These are phyloP conservation scores for Orthonevra nobilis DNA, from an alignment of 2,888 invertebrate genomes.

Conservation along the genomic window DNA sequence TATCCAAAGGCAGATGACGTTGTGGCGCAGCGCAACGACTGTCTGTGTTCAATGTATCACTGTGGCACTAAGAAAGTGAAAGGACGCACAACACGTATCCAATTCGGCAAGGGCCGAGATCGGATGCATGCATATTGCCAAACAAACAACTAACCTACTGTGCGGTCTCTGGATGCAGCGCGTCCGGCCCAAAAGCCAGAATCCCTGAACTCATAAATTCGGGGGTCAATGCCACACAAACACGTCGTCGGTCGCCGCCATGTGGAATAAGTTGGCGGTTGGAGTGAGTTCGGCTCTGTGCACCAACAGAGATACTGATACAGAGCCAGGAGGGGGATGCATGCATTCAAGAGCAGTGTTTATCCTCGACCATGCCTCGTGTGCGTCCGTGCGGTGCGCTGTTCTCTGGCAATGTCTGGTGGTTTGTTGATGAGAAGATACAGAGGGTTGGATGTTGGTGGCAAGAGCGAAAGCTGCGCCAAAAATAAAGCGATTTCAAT, in stretches of 20 bases:
- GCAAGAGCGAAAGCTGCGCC: conserved; percentile 49
- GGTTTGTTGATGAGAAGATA: neutral
- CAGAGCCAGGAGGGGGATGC: conserved; percentile 50
- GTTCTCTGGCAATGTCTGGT: neutral
- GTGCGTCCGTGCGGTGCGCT: neutral
- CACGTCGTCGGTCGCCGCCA: no score
- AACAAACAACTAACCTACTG: conserved; percentile 56
- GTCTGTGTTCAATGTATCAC: conserved; percentile 15
- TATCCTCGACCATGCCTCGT: conserved; percentile 15
- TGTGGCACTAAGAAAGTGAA: conserved; percentile 39
- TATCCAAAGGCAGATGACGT: conserved; percentile 53
- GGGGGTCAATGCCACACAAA: conserved; percentile 56
- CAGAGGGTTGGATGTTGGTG: neutral
- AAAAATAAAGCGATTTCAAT: conserved; percentile 56
- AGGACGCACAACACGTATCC: conserved; percentile 30
- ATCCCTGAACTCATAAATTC: conserved; percentile 58
- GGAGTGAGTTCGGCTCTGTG: conserved; percentile 30
- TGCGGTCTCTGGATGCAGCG: conserved; percentile 33
- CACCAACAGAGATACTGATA: no score
- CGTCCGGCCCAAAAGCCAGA: conserved; percentile 47
- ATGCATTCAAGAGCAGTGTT: conserved; percentile 37
- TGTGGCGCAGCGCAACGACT: no score
- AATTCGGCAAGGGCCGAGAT: neutral
- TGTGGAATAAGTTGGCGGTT: conserved; percentile 46
- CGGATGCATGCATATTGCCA: conserved; percentile 50